Base-by-base conservation (phyloP, 2,797 vertebrate species). In the Pyrocephalus nanus region DNA sequence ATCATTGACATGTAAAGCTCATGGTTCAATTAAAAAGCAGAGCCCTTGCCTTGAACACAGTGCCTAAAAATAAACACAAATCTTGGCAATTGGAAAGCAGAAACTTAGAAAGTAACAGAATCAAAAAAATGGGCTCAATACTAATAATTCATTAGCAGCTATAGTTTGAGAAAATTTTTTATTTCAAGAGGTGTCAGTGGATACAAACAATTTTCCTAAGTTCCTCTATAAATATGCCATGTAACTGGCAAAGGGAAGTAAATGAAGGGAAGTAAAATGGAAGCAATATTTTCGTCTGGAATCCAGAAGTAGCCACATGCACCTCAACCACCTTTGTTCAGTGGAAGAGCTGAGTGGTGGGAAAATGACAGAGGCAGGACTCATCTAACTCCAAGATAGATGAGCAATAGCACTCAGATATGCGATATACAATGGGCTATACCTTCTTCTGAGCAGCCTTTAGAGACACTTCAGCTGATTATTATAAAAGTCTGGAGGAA, bases 141-240 rank as follows among this genome's bases (percentile, higher is more conserved):
- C 43, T 79, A 61, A 10, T 36, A 86, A 93, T 87, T 77, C 60
- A 71, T 71, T 65, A 70, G 71, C 47, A 80, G 72, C 50, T 74
- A 38, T n/a, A 77, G 12, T 82, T 69, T 78, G 54, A 88, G 22
- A 40, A 86, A 81, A 72, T 29, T 55, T 22, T 90, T 93, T 88
- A 86, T 92, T 93, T 96, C 85, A 95, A 91, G 66, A 92, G 76
- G 87, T 88, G 62, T 60, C 60, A n/a, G 26, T 10, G 25, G 93
- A 67, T 51, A 86, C 53, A 79, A 66, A 71, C 22, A 12, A 45
- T 75, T 84, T 79, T 72, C 62, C 25, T 32, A 70, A 42, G 42
- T 53, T 86, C 54, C 47, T 70, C 71, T 43, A 32, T 77, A 82
- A 74, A 87, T 32, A 40, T 32, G 18, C 78, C 61, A 27, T 20